These are phyloP conservation scores for Parus major DNA, from an alignment of 2,113 vertebrate genomes.

Conservation along the genomic window DNA sequence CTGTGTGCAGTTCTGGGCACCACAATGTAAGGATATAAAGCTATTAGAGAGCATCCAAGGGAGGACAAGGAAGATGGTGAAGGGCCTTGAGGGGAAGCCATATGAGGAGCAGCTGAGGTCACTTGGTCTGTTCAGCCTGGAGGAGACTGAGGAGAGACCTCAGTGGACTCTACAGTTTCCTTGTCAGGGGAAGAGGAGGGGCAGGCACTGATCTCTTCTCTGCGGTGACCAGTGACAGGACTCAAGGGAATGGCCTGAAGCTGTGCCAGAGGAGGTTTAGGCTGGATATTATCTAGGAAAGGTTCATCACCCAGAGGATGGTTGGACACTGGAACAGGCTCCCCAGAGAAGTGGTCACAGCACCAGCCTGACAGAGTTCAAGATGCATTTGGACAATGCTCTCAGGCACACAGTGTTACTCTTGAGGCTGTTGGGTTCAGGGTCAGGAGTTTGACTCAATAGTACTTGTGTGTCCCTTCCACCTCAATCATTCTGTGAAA, in stretches of 20 bases:
- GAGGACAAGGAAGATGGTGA: not conserved
- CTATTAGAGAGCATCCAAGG: not conserved
- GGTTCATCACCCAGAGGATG: not conserved
- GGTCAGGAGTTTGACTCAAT: not conserved
- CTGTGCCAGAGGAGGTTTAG: not conserved
- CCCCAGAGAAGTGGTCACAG: not conserved
- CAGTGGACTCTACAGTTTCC: not conserved
- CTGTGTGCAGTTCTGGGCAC: not conserved
- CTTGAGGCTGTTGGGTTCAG: not conserved
- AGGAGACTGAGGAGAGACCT: not conserved
- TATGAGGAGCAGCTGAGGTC: not conserved
- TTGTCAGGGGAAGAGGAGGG: not conserved
- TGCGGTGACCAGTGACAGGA: not conserved
- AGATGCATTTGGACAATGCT: not conserved
- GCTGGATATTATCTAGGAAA: not conserved
- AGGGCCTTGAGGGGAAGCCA: not conserved
- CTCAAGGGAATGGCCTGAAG: not conserved
- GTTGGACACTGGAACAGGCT: not conserved
- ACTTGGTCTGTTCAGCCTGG: not conserved
- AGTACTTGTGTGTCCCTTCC: not conserved
- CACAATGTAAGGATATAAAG: not conserved
- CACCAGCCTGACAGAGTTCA: not conserved
- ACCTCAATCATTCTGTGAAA: not conserved
- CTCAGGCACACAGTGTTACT: not conserved
- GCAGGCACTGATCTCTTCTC: not conserved